Evolutionary conservation across 2,113 vertebrate genomes (phyloP), one percentile per base, ranked within the genome.

Genomic region (Origma solitaria): DNA sequence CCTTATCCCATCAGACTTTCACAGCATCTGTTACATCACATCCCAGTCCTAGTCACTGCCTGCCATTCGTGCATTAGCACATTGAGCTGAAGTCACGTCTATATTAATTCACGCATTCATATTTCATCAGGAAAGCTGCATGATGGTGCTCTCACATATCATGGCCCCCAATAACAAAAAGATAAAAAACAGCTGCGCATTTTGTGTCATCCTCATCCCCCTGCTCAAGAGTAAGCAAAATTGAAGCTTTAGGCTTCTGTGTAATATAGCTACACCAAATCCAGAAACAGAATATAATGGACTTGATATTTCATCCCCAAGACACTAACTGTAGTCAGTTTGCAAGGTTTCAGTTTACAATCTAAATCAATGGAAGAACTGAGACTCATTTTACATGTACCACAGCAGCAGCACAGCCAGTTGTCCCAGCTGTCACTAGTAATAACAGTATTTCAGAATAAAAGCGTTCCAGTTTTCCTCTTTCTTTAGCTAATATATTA

Each of bases 331-430:
- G 56, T 42, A 75, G 57, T 51, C 57, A 45, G 45, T 86, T 84
- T 93, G 53, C 42, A 70, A 95, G 82, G 82, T 82, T 78, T 97
- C 84, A 54, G 45, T 84, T 94, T 91, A 89, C 72, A 54, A 16
- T 17, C 15, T 65, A 87, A 89, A 90, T 77, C 87, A 95, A 25
- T 54, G 40, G 66, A 97, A 81, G 40, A 95, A 96, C 70, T 50
- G 56, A 94, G 68, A 86, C 25, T 54, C n/a, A 64, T 81, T 86
- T 64, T 88, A 42, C 20, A 64, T 35, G 21, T 75, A 44, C 21
- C 85, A 66, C 19, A 96, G 42, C 72, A 94, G 60, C 47, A 66
- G 38, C 50, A 62, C 19, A 90, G 56, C 61, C 93, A 95, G 62
- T 28, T 95, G 68, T 71, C 65, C 40, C 92, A 87, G 37, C 31